phyloP scores from a whole-genome alignment of 2,888 invertebrate genomes.

The Bombylius major region DNA sequence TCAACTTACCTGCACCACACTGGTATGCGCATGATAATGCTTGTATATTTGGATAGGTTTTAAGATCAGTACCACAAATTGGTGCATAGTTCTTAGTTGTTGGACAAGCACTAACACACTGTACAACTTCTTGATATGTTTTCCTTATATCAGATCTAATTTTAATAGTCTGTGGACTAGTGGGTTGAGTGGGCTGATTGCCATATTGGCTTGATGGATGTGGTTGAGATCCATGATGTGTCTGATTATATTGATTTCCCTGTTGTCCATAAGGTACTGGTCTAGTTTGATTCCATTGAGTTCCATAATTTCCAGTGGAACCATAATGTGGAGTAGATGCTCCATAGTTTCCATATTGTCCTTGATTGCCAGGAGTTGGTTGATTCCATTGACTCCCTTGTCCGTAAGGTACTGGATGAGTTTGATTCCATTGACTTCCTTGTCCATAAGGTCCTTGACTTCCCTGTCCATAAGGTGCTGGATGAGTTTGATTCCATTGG shows the following conservation, averaged over 20 bases:
- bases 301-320: not conserved
- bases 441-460: not conserved
- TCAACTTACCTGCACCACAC: conserved; percentile 2
- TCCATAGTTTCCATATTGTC: not conserved
- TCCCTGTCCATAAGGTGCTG: not conserved
- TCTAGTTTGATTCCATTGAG: not conserved
- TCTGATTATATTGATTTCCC: not conserved
- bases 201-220: too few relatives aligned
- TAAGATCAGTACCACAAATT: not conserved
- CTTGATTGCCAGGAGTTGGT: not conserved
- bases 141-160: not conserved
- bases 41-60: not conserved
- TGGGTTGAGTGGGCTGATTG: too few relatives aligned
- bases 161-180: too few relatives aligned
- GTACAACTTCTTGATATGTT: not conserved
- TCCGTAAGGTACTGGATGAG: not conserved
- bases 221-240: not conserved
- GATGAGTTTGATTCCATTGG: not conserved
- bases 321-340: too few relatives aligned
- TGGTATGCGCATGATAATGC: not conserved
- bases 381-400: not conserved
- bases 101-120: not conserved
- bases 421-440: not conserved
- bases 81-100: not conserved
- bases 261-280: not conserved